Conservation (phyloP, 2,797 vertebrate genomes). For the Spheniscus humboldti region DNA sequence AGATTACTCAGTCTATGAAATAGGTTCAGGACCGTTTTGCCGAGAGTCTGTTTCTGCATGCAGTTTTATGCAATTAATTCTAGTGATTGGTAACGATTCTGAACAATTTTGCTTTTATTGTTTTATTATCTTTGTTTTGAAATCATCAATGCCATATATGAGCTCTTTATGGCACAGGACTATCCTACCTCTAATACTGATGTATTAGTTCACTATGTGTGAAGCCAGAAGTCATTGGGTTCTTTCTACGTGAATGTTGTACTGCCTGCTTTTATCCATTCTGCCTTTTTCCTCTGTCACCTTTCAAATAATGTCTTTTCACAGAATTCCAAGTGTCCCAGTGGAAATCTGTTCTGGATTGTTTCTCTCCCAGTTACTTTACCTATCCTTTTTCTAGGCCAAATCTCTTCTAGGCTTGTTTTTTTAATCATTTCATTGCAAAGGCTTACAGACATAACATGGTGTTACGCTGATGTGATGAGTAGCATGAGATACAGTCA, state of each 20-base stretch:
- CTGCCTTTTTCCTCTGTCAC: background rate
- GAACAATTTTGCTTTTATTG: background rate
- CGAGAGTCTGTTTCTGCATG: background rate
- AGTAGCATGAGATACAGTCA: background rate
- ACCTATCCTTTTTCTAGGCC: background rate
- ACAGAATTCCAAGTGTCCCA: background rate
- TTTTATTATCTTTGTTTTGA: background rate
- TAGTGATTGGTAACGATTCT: background rate
- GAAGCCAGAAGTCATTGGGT: background rate
- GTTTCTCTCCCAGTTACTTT: background rate
- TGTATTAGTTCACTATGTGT: background rate
- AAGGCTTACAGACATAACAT: background rate
- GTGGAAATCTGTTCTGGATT: background rate
- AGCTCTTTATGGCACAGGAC: background rate
- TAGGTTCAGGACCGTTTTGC: background rate
- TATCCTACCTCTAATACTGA: background rate
- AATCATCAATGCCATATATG: background rate
- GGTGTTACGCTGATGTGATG: background rate
- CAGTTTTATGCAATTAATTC: background rate
- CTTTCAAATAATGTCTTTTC: background rate
- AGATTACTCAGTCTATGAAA: background rate
- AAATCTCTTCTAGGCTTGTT: background rate
- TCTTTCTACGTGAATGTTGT: background rate
- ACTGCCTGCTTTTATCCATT: background rate
- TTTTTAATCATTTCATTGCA: background rate